Evolutionary conservation across 2,797 vertebrate species (phyloP).

Genomic region (Clarias fuscus): DNA sequence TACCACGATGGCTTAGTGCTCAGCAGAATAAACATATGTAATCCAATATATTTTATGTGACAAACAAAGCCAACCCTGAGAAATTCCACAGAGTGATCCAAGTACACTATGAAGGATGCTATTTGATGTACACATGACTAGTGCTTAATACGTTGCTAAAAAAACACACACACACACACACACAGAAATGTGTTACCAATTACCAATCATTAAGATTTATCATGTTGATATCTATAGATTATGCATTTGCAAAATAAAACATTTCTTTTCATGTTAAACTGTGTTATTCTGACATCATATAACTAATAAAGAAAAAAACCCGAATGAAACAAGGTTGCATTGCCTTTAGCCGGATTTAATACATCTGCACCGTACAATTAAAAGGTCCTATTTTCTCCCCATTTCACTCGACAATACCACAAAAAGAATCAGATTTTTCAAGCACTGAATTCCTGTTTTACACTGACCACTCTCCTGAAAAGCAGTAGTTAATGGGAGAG

Average conservation of each 20-base stretch:
- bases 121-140: neutral
- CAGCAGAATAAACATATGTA: conserved; percentile 13
- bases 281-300: neutral
- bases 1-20: neutral
- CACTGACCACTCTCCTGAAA: neutral
- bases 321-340: neutral
- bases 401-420: neutral
- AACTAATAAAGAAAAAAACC: neutral
- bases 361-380: neutral
- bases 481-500: neutral
- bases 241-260: neutral
- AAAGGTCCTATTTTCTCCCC: neutral
- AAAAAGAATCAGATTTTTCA: neutral
- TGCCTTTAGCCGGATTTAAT: neutral
- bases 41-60: neutral
- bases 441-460: conserved; percentile 10
- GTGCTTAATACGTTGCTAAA: neutral
- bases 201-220: neutral
- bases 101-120: neutral
- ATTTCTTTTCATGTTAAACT: neutral
- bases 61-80: neutral
- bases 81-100: neutral
- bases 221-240: neutral
- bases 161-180: neutral
- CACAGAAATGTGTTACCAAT: neutral